phyloP scores from a whole-genome alignment of 2,888 invertebrate species.

The Ormia ochracea region DNA sequence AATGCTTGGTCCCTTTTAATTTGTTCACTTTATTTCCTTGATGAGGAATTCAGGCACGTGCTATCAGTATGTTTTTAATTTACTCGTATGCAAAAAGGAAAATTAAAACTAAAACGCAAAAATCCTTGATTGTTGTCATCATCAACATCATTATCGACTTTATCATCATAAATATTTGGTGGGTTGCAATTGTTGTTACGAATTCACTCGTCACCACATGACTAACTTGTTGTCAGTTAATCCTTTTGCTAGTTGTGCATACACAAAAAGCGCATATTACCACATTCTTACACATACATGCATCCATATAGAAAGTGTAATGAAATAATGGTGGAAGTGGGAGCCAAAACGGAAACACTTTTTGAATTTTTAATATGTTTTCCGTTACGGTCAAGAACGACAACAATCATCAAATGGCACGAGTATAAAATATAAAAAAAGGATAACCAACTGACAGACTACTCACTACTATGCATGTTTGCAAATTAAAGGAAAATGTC shows the following conservation, averaged over 20 bases:
- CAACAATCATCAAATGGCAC: conserved; percentile 15
- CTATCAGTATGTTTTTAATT: neutral
- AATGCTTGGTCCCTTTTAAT: neutral
- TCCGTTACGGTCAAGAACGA: conserved; percentile 57
- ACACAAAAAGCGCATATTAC: neutral
- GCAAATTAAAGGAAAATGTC: conserved; percentile 43
- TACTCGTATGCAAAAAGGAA: neutral
- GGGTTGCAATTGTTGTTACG: conserved; percentile 23
- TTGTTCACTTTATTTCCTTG: neutral
- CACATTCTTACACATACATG: neutral
- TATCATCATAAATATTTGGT: neutral
- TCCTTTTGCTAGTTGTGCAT: conserved; percentile 19
- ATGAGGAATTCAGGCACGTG: neutral
- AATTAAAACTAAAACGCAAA: neutral
- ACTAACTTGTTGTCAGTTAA: conserved; percentile 51
- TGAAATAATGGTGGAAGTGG: neutral
- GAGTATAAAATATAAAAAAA: neutral
- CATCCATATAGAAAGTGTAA: no score
- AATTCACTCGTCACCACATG: conserved; percentile 35
- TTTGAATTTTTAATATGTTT: conserved; percentile 59
- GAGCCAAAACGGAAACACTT: conserved; percentile 47
- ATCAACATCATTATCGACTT: conserved; percentile 27
- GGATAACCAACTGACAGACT: conserved; percentile 7
- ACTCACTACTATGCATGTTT: neutral
- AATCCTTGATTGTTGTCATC: neutral